phyloP scores from a whole-genome alignment of 23 tunicate species.

The Halocynthia aurantium region DNA sequence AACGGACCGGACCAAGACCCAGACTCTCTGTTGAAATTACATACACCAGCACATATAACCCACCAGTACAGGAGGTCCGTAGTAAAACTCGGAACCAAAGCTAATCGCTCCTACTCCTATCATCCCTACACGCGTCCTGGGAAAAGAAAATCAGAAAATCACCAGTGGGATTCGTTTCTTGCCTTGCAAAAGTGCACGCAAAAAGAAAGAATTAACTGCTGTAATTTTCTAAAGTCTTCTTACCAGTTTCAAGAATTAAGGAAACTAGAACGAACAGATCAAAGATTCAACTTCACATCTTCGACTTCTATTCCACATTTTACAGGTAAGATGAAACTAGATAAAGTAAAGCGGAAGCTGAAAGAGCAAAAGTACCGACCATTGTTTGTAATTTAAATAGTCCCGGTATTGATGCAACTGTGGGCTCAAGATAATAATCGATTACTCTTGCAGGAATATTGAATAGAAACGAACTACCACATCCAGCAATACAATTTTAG shows the following conservation, averaged over 20 bases:
- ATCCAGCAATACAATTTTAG: no score
- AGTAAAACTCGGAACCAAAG: no score
- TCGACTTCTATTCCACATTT: neutral
- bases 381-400: no score
- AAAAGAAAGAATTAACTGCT: neutral
- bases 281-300: neutral
- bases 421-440: no score
- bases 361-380: no score
- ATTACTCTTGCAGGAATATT: no score
- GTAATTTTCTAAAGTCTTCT: neutral
- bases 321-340: neutral
- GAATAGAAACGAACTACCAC: no score
- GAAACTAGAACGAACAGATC: no score
- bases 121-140: neutral
- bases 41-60: no score
- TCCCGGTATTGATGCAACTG: no score
- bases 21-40: neutral
- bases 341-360: no score
- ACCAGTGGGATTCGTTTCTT: conserved; percentile 6
- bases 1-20: neutral
- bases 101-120: neutral
- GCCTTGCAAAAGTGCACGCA: neutral
- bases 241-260: neutral
- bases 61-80: no score
- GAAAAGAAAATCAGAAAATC: neutral